Evolutionary conservation across 2,113 vertebrate species (phyloP).

Genomic region (Pygoscelis antarcticus): DNA sequence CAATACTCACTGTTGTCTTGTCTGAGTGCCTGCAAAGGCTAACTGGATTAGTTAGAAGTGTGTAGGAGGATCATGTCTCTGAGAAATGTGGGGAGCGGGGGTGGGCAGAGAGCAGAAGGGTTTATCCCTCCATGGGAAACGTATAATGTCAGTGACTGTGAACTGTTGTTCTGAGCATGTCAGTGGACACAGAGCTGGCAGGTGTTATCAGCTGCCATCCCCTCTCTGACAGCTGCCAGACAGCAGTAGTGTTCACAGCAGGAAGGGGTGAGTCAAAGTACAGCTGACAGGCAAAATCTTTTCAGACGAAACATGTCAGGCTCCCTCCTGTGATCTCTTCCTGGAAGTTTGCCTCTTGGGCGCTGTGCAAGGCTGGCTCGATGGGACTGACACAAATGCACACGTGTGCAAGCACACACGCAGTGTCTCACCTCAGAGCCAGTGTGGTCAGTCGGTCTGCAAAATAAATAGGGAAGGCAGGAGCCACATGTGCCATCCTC

Average conservation of each 20-base stretch:
- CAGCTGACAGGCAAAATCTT: not conserved
- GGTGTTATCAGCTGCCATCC: not conserved
- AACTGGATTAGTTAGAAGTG: not conserved
- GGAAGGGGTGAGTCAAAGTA: not conserved
- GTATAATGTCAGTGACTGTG: not conserved
- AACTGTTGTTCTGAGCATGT: not conserved
- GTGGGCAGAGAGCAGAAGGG: not conserved
- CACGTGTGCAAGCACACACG: not conserved
- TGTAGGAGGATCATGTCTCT: not conserved
- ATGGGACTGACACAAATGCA: not conserved
- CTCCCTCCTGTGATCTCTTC: not conserved
- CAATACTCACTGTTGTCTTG: not conserved
- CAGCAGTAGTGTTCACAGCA: not conserved
- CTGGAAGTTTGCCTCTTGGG: not conserved
- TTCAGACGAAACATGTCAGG: not conserved
- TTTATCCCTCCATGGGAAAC: not conserved
- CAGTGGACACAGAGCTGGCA: not conserved
- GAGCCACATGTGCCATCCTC: conserved; percentile 22
- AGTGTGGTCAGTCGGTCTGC: not conserved
- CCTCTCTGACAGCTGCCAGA: not conserved
- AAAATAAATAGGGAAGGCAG: conserved; percentile 49
- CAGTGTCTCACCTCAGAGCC: not conserved
- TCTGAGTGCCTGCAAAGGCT: not conserved
- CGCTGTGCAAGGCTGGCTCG: not conserved
- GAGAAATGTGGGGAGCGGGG: not conserved